These are phyloP conservation scores for Coenobita brevimanus DNA, from an alignment of 1,140 invertebrate species.

Conservation along the genomic window DNA sequence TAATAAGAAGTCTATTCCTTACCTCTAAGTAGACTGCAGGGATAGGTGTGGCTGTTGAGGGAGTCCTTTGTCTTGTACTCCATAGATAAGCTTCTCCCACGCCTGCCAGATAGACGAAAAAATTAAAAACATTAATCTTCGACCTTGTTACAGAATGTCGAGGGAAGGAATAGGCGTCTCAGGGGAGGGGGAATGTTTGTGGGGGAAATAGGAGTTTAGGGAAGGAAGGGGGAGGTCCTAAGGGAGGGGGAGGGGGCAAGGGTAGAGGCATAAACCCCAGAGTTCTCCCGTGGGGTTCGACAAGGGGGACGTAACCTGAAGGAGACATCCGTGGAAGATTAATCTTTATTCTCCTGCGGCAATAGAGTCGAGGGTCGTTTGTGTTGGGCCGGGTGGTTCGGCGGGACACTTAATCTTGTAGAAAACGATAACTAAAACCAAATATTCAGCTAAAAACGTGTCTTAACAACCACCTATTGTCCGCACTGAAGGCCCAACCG, in stretches of 20 bases:
- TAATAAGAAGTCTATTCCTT: too few species aligned
- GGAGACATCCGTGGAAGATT: neutral
- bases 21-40: too few species aligned
- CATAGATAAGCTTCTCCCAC: too few species aligned
- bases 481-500: constrained; percentile 17
- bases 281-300: too few species aligned
- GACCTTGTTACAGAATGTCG: too few species aligned
- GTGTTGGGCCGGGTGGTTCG: neutral
- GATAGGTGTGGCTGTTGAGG: too few species aligned
- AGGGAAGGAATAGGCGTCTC: neutral
- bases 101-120: neutral
- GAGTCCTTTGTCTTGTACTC: too few species aligned
- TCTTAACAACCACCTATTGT: constrained; percentile 58
- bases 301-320: too few species aligned
- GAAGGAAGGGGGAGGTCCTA: too few species aligned
- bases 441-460: constrained; percentile 63
- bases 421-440: constrained; percentile 52
- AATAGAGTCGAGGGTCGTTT: neutral
- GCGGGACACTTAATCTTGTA: constrained; percentile 52
- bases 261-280: too few species aligned
- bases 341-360: neutral
- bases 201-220: neutral
- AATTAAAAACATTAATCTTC: too few species aligned
- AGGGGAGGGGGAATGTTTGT: neutral
- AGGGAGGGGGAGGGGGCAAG: too few species aligned